phyloP scores from a whole-genome alignment of 23 tunicate genomes.

The Ascidia mentula region DNA sequence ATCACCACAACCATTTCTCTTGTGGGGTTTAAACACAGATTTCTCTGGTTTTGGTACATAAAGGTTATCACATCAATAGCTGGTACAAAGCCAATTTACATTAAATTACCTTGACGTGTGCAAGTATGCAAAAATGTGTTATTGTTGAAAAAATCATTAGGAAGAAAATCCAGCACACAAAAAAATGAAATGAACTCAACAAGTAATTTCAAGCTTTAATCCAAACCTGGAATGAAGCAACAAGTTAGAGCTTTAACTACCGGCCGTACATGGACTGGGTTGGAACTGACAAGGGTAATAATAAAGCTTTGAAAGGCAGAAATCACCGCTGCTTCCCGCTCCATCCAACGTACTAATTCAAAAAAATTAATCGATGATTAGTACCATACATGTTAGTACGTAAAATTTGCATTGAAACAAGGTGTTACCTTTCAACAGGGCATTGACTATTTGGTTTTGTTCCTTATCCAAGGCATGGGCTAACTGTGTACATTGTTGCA shows the following conservation, averaged over 20 bases:
- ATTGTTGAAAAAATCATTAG: too few species aligned
- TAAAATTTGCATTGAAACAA: background rate
- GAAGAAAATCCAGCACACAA: too few species aligned
- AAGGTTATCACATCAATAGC: too few species aligned
- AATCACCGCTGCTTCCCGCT: slow-evolving; percentile 60
- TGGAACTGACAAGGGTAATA: slow-evolving; percentile 44
- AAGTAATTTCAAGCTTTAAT: background rate
- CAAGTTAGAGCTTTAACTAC: slow-evolving; percentile 35
- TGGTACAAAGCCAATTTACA: too few species aligned
- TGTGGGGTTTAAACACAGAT: too few species aligned
- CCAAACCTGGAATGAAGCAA: slow-evolving; percentile 25
- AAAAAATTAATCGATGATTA: background rate
- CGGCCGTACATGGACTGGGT: slow-evolving; percentile 57
- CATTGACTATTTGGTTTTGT: slow-evolving; percentile 40
- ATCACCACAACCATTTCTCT: too few species aligned
- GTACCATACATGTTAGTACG: background rate
- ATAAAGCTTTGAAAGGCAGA: slow-evolving; percentile 39
- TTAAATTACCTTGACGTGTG: too few species aligned
- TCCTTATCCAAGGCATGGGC: slow-evolving; percentile 45
- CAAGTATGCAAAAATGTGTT: too few species aligned
- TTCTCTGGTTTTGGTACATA: too few species aligned
- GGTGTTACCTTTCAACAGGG: slow-evolving; percentile 45
- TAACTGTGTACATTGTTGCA: slow-evolving; percentile 34
- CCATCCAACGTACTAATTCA: slow-evolving; percentile 57
- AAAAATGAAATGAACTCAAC: too few species aligned